Conservation (phyloP, 2,888 invertebrate genomes). For the Amphipoea lucens region DNA sequence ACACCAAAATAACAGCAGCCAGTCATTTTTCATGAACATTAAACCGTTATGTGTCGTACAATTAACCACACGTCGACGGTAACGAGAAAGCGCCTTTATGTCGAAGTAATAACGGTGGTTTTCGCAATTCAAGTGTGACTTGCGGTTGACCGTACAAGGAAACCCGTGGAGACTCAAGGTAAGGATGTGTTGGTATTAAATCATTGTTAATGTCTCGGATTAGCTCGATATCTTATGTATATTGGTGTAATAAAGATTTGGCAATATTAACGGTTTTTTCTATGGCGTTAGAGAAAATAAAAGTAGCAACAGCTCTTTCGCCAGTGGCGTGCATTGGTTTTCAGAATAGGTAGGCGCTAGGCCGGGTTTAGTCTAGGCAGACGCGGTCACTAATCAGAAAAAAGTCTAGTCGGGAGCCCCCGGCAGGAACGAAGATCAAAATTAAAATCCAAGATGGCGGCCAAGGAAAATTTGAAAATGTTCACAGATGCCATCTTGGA, state of each 20-base stretch:
- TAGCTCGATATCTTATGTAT: conserved; percentile 59
- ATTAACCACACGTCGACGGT: not conserved
- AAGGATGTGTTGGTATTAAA: conserved; percentile 61
- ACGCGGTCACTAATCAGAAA: too few species aligned
- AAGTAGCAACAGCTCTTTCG: not conserved
- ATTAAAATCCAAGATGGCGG: too few species aligned
- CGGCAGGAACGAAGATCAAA: too few species aligned
- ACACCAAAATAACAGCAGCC: conserved; percentile 26
- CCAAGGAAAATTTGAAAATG: too few species aligned
- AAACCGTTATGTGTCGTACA: conserved; percentile 38
- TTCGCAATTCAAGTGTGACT: not conserved
- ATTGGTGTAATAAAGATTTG: conserved; percentile 38
- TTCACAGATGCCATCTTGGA: too few species aligned
- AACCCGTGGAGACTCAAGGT: conserved; percentile 45
- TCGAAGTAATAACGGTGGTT: conserved; percentile 6
- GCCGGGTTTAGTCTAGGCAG: too few species aligned
- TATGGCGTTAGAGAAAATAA: not conserved
- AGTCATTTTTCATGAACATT: conserved; percentile 47
- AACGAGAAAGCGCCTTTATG: not conserved
- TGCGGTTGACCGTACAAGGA: conserved; percentile 45
- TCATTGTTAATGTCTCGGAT: conserved; percentile 69
- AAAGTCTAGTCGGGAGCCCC: too few species aligned
- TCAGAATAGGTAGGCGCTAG: too few species aligned
- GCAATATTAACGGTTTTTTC: conserved; percentile 29
- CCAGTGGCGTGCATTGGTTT: too few species aligned